Percentiles rank a stretch among this genome's conserved stretches.
These are phyloP conservation scores for Mionectes olivaceus DNA, from an alignment of 2,797 vertebrate genomes.

Conservation along the genomic window DNA sequence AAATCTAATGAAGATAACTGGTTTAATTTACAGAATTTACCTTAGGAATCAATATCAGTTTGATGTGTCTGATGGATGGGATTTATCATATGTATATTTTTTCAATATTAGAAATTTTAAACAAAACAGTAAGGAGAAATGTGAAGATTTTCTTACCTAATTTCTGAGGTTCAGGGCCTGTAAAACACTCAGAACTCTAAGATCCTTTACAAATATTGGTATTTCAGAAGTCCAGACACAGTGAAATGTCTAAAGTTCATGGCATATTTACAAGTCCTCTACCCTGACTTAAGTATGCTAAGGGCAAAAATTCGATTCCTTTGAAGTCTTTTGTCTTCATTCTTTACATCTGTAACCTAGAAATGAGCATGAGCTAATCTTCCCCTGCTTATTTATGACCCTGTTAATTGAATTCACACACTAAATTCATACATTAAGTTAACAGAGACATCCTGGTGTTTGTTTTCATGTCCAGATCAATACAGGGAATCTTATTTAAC, in stretches of 20 bases:
- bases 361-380: not conserved
- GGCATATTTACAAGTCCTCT: not conserved
- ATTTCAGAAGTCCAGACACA: not conserved
- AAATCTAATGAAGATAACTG: constrained; percentile 40
- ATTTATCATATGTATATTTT: not conserved
- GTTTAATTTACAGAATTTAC: constrained; percentile 33
- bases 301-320: not conserved
- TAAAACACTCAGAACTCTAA: not conserved
- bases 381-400: not conserved
- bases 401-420: not conserved
- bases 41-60: constrained; percentile 2
- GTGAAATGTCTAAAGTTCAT: not conserved
- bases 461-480: constrained; percentile 16
- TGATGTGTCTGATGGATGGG: not conserved
- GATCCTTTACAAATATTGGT: not conserved
- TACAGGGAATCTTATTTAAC: not conserved
- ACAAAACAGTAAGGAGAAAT: not conserved
- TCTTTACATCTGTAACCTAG: not conserved
- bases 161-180: not conserved
- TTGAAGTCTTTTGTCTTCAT: not conserved
- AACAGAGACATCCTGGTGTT: not conserved
- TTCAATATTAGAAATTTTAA: not conserved
- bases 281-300: not conserved
- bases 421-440: not conserved
- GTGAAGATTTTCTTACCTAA: not conserved